Conservation (phyloP, 2,888 invertebrate genomes). For the Agrotis exclamationis region DNA sequence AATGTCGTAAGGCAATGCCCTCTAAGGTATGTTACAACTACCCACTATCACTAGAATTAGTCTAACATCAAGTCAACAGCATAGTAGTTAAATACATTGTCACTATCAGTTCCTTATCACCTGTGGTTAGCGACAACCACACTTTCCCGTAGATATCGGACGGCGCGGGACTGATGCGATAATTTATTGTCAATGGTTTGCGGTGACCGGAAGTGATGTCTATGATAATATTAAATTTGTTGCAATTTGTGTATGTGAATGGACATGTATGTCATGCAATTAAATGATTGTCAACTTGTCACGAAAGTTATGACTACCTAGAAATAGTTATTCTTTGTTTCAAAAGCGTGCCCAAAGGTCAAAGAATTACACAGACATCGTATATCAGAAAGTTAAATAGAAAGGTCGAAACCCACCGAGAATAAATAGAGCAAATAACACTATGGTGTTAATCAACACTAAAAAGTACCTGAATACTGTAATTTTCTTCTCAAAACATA, state of each 20-base stretch:
- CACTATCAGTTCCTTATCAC: slow-evolving; percentile 50
- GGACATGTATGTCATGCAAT: neutral
- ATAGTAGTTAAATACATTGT: slow-evolving; percentile 4
- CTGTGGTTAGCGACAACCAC: slow-evolving; percentile 33
- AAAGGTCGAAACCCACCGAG: neutral
- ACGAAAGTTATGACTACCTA: too few relatives aligned
- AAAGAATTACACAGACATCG: too few relatives aligned
- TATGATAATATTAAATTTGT: slow-evolving; percentile 3
- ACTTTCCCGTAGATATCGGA: slow-evolving; percentile 37
- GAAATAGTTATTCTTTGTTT: too few relatives aligned
- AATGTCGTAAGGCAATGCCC: neutral
- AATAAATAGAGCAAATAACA: slow-evolving; percentile 8
- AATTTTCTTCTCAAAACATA: neutral
- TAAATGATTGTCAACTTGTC: too few relatives aligned
- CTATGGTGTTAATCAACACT: slow-evolving; percentile 16
- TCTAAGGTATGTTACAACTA: neutral
- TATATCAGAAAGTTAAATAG: too few relatives aligned
- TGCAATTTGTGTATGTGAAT: neutral
- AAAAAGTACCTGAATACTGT: neutral
- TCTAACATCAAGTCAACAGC: neutral
- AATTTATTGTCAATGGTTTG: slow-evolving; percentile 25
- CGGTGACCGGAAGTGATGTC: slow-evolving; percentile 47
- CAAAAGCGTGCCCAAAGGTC: too few relatives aligned
- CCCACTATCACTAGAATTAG: neutral
- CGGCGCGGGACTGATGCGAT: slow-evolving; percentile 10